Conservation (phyloP, 53 echinoderm and acorn worm genomes). For the Luidia sarsii region DNA sequence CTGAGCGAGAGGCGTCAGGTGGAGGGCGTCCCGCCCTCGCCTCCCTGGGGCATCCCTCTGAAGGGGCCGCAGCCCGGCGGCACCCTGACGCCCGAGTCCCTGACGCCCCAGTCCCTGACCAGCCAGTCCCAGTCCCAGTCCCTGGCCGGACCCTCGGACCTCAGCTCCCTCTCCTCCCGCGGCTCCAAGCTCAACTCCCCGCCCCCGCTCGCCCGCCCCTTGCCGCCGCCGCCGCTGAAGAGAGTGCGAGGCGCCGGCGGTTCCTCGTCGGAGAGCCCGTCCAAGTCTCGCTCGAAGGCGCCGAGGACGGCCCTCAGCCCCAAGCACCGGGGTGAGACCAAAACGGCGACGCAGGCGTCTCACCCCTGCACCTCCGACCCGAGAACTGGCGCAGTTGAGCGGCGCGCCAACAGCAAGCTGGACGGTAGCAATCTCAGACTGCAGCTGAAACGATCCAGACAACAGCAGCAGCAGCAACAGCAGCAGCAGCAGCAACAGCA, state of each 20-base stretch:
- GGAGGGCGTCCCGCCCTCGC: background rate
- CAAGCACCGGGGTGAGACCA: background rate
- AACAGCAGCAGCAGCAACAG: background rate
- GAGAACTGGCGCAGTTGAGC: background rate
- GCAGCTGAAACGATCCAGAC: background rate
- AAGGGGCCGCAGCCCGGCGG: background rate
- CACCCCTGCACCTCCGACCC: background rate
- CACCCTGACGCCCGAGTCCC: constrained; percentile 30
- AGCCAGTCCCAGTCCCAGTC: background rate
- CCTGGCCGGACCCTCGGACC: background rate
- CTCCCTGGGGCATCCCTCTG: constrained; percentile 36
- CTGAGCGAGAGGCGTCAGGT: background rate
- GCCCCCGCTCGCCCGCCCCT: too few species aligned
- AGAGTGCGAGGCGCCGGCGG: background rate
- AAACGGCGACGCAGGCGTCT: too few species aligned
- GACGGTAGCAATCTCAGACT: background rate
- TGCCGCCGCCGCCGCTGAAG: background rate
- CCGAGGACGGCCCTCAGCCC: background rate
- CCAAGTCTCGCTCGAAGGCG: background rate
- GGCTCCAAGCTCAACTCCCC: constrained; percentile 18
- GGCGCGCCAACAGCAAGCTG: too few species aligned
- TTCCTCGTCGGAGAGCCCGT: background rate
- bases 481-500: background rate
- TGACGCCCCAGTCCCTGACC: constrained; percentile 2
- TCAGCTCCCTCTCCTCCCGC: constrained; percentile 22